These are phyloP conservation scores for Branchinecta sandiegonensis DNA, from an alignment of 2,888 invertebrate species.

Conservation along the genomic window DNA sequence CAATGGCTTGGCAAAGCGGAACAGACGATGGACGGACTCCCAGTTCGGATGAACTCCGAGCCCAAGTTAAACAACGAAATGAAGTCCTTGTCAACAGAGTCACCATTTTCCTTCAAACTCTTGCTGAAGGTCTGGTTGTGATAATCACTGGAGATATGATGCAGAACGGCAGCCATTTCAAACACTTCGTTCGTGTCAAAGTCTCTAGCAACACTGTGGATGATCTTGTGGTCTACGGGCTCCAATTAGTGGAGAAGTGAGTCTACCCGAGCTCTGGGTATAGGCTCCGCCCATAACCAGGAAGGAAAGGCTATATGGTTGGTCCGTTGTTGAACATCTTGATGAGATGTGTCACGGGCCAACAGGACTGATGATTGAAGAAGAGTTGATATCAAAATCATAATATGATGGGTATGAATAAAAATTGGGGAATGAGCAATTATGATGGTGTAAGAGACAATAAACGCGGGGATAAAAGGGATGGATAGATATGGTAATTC, in stretches of 20 bases:
- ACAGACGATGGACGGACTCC: constrained; percentile 83
- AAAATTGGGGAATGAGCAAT: too few relatives aligned
- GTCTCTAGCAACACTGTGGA: neutral
- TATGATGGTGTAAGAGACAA: too few relatives aligned
- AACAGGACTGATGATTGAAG: too few relatives aligned
- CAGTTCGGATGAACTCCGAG: constrained; percentile 71
- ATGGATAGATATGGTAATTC: too few relatives aligned
- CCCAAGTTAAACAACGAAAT: constrained; percentile 39
- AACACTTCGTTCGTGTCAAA: neutral
- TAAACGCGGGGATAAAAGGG: too few relatives aligned
- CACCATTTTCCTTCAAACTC: neutral
- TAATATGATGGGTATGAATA: too few relatives aligned
- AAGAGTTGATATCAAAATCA: too few relatives aligned
- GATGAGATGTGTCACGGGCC: neutral
- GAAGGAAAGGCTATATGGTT: neutral
- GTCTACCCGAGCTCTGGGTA: neutral
- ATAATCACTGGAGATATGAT: neutral
- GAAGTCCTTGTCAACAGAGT: neutral
- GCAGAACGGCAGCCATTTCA: constrained; percentile 5
- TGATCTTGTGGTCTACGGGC: neutral
- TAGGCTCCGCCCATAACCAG: constrained; percentile 1
- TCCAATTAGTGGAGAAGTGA: too few relatives aligned
- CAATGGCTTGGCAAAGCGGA: constrained; percentile 88
- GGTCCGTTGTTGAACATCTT: neutral
- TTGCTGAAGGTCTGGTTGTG: neutral